Conservation (phyloP, 1,140 invertebrate species). For the Sipha flava region DNA sequence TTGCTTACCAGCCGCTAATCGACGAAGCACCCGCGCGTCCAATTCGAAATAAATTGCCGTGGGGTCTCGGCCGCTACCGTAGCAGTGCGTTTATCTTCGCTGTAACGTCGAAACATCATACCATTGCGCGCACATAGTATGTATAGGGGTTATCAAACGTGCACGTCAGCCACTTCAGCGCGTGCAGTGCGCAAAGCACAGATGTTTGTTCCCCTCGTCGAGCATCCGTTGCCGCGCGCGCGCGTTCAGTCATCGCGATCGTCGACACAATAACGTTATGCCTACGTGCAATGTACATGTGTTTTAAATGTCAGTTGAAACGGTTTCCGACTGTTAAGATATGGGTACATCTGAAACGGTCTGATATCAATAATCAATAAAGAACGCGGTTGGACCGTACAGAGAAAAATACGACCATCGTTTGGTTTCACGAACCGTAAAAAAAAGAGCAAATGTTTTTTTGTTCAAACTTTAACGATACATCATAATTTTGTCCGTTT, state of each 20-base stretch:
- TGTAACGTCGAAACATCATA: neutral
- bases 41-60: neutral
- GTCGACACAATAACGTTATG: too few relatives aligned
- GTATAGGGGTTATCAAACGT: constrained; percentile 11
- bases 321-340: too few relatives aligned
- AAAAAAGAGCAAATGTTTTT: too few relatives aligned
- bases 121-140: neutral
- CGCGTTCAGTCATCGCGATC: neutral
- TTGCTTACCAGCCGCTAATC: neutral
- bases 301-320: too few relatives aligned
- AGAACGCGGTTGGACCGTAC: too few relatives aligned
- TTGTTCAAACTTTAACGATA: too few relatives aligned
- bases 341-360: too few relatives aligned
- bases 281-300: too few relatives aligned
- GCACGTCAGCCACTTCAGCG: neutral
- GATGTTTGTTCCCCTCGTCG: constrained; percentile 25
- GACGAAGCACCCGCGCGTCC: neutral
- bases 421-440: too few relatives aligned
- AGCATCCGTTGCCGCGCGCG: neutral
- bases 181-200: neutral
- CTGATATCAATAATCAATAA: too few relatives aligned
- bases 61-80: neutral
- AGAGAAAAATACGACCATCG: too few relatives aligned
- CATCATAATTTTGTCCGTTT: too few relatives aligned
- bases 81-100: neutral